Evolutionary conservation across 2,797 vertebrate genomes (phyloP).

Genomic region (Balearica regulorum): DNA sequence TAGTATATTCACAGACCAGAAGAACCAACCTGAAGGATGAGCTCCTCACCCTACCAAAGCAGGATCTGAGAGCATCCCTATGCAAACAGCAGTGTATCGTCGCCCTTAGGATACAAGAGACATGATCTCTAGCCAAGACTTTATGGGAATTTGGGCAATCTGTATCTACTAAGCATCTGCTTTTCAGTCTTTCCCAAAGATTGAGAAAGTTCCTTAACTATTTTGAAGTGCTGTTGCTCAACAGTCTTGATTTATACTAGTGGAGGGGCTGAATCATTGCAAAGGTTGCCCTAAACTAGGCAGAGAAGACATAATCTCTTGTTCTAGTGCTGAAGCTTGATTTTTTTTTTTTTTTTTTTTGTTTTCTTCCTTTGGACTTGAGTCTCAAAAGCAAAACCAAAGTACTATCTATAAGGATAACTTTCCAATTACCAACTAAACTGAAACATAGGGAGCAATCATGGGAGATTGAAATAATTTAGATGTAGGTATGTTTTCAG

Average conservation of each 20-base stretch:
- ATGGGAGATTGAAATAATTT: neutral
- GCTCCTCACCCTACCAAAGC: neutral
- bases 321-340: neutral
- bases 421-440: neutral
- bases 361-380: neutral
- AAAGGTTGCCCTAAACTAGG: neutral
- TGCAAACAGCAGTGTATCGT: neutral
- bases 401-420: neutral
- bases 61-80: neutral
- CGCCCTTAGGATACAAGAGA: accelerated
- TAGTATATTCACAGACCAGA: neutral
- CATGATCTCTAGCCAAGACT: neutral
- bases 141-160: neutral
- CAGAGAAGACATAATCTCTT: neutral
- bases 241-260: neutral
- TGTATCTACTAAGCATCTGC: neutral
- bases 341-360: too few relatives aligned
- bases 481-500: neutral
- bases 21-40: neutral
- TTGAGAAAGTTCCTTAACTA: neutral
- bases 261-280: neutral
- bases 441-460: neutral
- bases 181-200: neutral
- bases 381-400: neutral
- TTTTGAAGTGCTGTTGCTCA: neutral